Conservation (phyloP, 2,113 vertebrate genomes). For the Osmerus eperlanus region DNA sequence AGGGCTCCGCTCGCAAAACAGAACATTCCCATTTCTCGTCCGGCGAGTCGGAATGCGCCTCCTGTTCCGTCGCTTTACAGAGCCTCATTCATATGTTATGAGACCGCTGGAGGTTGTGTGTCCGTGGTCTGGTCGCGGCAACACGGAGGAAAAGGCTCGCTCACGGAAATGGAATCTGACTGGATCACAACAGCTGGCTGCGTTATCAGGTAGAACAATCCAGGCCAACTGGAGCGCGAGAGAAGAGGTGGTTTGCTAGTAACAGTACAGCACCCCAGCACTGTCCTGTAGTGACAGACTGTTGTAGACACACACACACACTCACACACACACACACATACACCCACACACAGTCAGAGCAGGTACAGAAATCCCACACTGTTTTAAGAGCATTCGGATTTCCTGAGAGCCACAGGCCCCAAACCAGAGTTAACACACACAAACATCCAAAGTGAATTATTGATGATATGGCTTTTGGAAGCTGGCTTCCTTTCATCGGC, state of each 20-base stretch:
- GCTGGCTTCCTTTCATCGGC: slow-evolving; percentile 39
- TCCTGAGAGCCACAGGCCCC: slow-evolving; percentile 3
- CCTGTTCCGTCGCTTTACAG: slow-evolving; percentile 36
- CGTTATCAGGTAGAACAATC: slow-evolving; percentile 10
- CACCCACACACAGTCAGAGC: too few relatives aligned
- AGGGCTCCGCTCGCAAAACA: slow-evolving; percentile 43
- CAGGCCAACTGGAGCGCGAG: background rate
- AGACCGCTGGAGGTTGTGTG: background rate
- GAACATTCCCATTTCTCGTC: slow-evolving; percentile 62
- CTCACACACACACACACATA: too few relatives aligned
- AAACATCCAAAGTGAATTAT: slow-evolving; percentile 52
- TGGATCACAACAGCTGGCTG: slow-evolving; percentile 6
- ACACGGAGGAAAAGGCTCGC: background rate
- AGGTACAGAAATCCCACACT: too few relatives aligned
- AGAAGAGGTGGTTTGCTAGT: background rate
- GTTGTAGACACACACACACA: too few relatives aligned
- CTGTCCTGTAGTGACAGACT: too few relatives aligned
- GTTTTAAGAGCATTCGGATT: slow-evolving; percentile 21
- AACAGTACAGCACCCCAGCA: too few relatives aligned
- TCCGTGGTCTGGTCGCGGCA: background rate
- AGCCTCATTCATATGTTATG: slow-evolving; percentile 43
- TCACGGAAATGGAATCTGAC: background rate
- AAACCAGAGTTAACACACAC: slow-evolving; percentile 41
- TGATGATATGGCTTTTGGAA: slow-evolving; percentile 36
- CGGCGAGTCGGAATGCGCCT: too few relatives aligned